Base-by-base conservation (phyloP, 2,113 vertebrate genomes). In the Colius striatus region DNA sequence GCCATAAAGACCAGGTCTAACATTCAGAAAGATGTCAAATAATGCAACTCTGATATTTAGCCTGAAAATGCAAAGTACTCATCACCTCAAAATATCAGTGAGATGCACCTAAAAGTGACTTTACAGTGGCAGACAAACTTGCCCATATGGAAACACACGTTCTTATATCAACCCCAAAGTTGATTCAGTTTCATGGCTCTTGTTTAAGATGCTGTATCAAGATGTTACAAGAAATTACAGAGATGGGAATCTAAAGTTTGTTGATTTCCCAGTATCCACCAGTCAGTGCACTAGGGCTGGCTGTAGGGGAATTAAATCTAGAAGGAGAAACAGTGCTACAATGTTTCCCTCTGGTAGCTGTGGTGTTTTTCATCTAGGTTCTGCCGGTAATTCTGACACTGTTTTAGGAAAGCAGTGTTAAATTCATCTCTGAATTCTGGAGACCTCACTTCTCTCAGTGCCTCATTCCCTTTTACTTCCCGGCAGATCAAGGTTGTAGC, bases 321-420 rank as follows among this genome's bases (percentile, higher is more conserved):
- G 12, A 16, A 23, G 21, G 32, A 72, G 7, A 17, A 18, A 14
- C n/a, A 29, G 47, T 0, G 1, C 45, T 55, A 1, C 4, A 41
- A 36, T 18, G 4, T 51, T 88, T 57, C 48, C 23, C 26, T 76
- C 63, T 18, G 29, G 14, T 11, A 87, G 14, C n/a, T 38, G 3
- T 1, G 45, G 26, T 15, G 11, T 48, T 71, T 74, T 30, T 15
- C 26, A 47, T 16, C 21, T 5, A 25, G 4, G 36, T 57, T 89
- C 41, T 61, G 27, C 27, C 22, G 41, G 1, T 5, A 20, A 62
- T 73, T 55, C 45, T 84, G 36, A 43, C 72, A 36, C 38, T 18
- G 23, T 25, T 76, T 72, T 41, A 45, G 13, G 54, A 66, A 91
- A 80, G 63, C 29, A 41, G 65, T 4, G 5, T 16, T 27, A 48